A percentile compares a stretch with the other conserved stretches of the same genome.
Conservation (phyloP, 2,888 invertebrate species). For the Yponomeuta cagnagella region DNA sequence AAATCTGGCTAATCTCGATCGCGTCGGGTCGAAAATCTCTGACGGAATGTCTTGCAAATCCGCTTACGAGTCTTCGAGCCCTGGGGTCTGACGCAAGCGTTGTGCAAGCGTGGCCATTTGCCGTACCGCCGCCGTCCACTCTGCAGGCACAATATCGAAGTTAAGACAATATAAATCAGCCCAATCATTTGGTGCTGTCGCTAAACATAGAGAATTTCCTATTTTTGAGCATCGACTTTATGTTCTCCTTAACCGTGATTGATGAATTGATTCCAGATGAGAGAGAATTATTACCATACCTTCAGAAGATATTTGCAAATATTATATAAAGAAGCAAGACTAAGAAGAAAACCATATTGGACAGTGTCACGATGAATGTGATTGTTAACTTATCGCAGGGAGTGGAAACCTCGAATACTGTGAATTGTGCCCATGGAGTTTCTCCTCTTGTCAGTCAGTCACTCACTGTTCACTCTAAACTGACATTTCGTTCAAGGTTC, state of each 20-base stretch:
- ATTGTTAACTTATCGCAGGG: background rate
- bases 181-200: no score
- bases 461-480: background rate
- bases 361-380: no score
- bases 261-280: no score
- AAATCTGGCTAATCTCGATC: background rate
- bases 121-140: no score
- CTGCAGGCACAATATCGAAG: background rate
- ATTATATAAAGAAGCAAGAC: no score
- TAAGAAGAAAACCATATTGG: no score
- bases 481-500: conserved; percentile 3
- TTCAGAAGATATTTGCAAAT: no score
- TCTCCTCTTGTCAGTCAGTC: background rate
- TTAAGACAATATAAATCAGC: background rate
- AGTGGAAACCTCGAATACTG: background rate
- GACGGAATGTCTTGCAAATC: background rate
- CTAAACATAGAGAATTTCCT: no score
- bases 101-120: background rate
- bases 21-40: background rate
- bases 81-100: background rate
- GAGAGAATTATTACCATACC: no score
- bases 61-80: background rate
- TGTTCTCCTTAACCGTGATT: no score
- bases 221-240: no score
- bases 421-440: background rate